A percentile compares a stretch with the other conserved stretches of the same genome.
Evolutionary conservation across 2,888 invertebrate genomes (phyloP).

Genomic region (Imbricaverruca yamaguchii): DNA sequence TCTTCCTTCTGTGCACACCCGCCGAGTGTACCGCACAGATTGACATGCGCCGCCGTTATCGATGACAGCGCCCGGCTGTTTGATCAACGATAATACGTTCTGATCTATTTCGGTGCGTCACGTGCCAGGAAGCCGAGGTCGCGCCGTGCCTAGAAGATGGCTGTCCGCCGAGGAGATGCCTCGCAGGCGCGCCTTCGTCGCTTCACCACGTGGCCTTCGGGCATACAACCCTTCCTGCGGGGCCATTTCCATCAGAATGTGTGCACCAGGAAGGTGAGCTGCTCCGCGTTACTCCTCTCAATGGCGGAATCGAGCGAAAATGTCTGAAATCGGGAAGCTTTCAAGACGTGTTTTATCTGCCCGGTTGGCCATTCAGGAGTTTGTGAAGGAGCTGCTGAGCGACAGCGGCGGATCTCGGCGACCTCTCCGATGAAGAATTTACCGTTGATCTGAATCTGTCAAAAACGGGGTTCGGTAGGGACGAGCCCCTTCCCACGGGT

Average conservation of each 20-base stretch:
- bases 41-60: neutral
- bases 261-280: too few relatives aligned
- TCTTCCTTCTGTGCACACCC: neutral
- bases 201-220: too few relatives aligned
- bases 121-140: too few relatives aligned
- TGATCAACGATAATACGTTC: neutral
- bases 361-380: neutral
- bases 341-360: neutral
- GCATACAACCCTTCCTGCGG: neutral
- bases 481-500: neutral
- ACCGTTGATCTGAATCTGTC: neutral
- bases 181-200: too few relatives aligned
- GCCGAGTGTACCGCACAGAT: neutral
- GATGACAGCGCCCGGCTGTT: neutral
- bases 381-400: neutral
- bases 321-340: too few relatives aligned
- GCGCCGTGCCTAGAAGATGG: too few relatives aligned
- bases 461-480: neutral
- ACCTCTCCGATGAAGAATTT: neutral
- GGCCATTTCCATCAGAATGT: neutral
- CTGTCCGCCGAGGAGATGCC: too few relatives aligned
- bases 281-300: too few relatives aligned
- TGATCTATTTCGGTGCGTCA: neutral
- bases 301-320: neutral
- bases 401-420: neutral